These are phyloP conservation scores for Polydrusus cervinus DNA, from an alignment of 2,888 invertebrate species.

Conservation along the genomic window DNA sequence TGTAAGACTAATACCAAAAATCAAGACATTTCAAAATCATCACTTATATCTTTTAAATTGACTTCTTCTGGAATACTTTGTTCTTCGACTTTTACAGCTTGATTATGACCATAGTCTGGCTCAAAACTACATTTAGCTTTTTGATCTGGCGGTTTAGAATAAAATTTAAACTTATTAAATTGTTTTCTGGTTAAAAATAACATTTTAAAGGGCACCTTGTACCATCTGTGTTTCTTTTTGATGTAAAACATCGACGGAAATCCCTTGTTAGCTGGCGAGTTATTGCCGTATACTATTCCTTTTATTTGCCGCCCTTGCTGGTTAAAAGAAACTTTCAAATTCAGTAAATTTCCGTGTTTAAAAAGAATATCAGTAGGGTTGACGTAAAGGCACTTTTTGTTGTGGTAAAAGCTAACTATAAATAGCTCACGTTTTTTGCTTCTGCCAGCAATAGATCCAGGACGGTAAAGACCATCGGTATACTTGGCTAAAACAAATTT, in stretches of 20 bases:
- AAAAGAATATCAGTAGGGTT: constrained; percentile 57
- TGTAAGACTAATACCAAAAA: not conserved
- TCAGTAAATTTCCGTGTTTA: constrained; percentile 59
- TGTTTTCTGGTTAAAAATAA: constrained; percentile 59
- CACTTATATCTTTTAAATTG: constrained; percentile 10
- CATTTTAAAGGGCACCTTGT: constrained; percentile 55
- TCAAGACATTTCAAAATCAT: constrained; percentile 33
- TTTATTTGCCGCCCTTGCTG: constrained; percentile 49
- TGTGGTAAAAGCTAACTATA: constrained; percentile 58
- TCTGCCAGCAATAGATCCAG: constrained; percentile 53
- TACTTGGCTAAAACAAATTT: constrained; percentile 59
- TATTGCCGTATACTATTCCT: constrained; percentile 59
- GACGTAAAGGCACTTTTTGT: constrained; percentile 54
- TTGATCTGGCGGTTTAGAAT: not conserved
- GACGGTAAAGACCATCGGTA: constrained; percentile 56
- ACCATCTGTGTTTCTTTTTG: constrained; percentile 56
- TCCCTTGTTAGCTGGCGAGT: constrained; percentile 59
- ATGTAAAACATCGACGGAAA: constrained; percentile 59
- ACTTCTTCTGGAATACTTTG: constrained; percentile 44
- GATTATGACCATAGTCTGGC: not conserved
- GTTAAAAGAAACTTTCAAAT: constrained; percentile 56
- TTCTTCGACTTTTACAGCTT: constrained; percentile 48
- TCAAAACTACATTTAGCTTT: not conserved
- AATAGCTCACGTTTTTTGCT: constrained; percentile 57
- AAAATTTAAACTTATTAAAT: constrained; percentile 51